Evolutionary conservation across 2,888 invertebrate genomes (phyloP).

Genomic region (Slavum lentiscoides): DNA sequence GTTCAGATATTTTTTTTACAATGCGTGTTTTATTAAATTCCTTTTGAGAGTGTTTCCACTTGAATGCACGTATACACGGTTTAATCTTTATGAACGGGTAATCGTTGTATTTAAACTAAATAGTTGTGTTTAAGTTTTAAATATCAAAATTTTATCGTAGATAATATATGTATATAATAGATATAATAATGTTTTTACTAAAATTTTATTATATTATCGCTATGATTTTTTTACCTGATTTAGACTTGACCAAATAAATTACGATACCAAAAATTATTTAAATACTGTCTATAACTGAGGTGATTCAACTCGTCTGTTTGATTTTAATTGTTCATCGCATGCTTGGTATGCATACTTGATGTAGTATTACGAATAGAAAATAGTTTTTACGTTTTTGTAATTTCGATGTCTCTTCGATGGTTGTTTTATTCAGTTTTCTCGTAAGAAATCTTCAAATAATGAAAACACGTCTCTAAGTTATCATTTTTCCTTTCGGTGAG

Average conservation of each 20-base stretch:
- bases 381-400: conserved; percentile 13
- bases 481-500: conserved; percentile 34
- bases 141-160: too few species aligned
- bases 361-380: not conserved
- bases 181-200: too few species aligned
- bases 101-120: not conserved
- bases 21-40: not conserved
- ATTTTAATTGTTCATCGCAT: not conserved
- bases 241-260: not conserved
- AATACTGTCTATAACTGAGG: not conserved
- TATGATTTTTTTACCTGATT: not conserved
- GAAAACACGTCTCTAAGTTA: conserved; percentile 29
- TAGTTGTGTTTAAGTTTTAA: too few species aligned
- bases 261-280: not conserved
- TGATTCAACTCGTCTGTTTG: not conserved
- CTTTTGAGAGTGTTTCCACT: not conserved
- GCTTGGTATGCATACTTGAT: not conserved
- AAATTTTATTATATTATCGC: too few species aligned
- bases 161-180: too few species aligned
- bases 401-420: not conserved
- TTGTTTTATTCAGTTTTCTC: conserved; percentile 16
- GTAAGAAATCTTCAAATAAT: conserved; percentile 34
- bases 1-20: not conserved
- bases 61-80: not conserved
- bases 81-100: not conserved